Conservation (phyloP, 2,797 vertebrate genomes). For the Cynopterus sphinx region DNA sequence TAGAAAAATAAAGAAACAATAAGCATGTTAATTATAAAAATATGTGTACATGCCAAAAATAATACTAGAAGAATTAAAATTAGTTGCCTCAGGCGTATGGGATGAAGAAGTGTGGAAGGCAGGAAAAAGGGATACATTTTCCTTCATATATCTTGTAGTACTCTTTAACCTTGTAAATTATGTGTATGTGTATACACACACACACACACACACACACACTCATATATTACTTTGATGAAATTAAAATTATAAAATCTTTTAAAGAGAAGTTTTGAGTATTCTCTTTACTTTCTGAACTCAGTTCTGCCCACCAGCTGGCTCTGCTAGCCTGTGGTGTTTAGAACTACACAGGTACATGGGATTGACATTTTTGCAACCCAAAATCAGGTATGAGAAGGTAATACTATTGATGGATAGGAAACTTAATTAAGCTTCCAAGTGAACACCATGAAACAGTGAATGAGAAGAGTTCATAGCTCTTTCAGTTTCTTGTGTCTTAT, state of each 20-base stretch:
- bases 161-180: not conserved
- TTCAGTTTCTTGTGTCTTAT: not conserved
- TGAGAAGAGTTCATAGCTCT: not conserved
- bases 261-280: not conserved
- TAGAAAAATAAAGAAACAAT: not conserved
- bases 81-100: not conserved
- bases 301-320: not conserved
- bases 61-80: not conserved
- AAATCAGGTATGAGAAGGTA: not conserved
- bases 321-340: not conserved
- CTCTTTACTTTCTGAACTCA: not conserved
- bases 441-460: not conserved
- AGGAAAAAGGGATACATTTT: not conserved
- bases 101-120: not conserved
- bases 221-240: not conserved
- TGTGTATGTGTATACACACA: too few species aligned
- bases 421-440: not conserved
- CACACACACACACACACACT: too few species aligned
- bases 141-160: not conserved
- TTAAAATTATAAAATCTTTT: conserved; percentile 9
- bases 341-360: not conserved
- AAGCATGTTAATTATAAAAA: not conserved
- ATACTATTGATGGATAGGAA: not conserved
- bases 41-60: not conserved
- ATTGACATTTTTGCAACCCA: not conserved